Evolutionary conservation across 2,797 vertebrate species (phyloP).

Genomic region (Sebastes reedi): DNA sequence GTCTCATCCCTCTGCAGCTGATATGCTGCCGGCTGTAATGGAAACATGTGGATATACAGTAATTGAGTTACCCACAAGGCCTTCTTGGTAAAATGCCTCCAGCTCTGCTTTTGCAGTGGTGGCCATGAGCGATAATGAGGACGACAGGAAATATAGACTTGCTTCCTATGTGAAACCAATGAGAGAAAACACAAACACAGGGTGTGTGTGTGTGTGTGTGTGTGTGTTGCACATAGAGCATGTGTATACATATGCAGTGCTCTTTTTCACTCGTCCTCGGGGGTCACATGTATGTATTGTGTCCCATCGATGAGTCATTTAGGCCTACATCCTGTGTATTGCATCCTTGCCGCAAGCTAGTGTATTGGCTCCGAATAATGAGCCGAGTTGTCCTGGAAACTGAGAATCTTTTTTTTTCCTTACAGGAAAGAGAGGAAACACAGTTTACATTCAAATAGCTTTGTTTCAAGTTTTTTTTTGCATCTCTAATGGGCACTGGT

Average conservation of each 20-base stretch:
- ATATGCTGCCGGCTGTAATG: neutral
- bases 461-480: slow-evolving; percentile 44
- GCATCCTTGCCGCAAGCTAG: slow-evolving; percentile 23
- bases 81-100: slow-evolving; percentile 7
- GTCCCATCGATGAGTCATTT: neutral
- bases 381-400: slow-evolving; percentile 63
- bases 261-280: neutral
- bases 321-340: slow-evolving; percentile 1
- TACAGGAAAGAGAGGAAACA: slow-evolving; percentile 32
- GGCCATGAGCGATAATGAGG: slow-evolving; percentile 13
- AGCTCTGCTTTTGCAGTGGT: slow-evolving; percentile 9
- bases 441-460: slow-evolving; percentile 48
- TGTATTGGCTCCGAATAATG: slow-evolving; percentile 40
- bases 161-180: neutral
- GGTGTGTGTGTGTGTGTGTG: no score
- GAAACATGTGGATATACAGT: neutral
- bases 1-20: neutral
- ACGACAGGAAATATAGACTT: slow-evolving; percentile 7
- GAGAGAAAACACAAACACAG: neutral
- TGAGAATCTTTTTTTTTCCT: slow-evolving; percentile 17
- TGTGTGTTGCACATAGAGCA: neutral
- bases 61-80: slow-evolving; percentile 24
- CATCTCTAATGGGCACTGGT: slow-evolving; percentile 38
- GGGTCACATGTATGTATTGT: slow-evolving; percentile 1
- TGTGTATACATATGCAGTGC: neutral